Percentiles rank a stretch among this genome's conserved stretches.
Evolutionary conservation across 1,140 invertebrate species (phyloP).

Genomic region (Zelostemma sp.): DNA sequence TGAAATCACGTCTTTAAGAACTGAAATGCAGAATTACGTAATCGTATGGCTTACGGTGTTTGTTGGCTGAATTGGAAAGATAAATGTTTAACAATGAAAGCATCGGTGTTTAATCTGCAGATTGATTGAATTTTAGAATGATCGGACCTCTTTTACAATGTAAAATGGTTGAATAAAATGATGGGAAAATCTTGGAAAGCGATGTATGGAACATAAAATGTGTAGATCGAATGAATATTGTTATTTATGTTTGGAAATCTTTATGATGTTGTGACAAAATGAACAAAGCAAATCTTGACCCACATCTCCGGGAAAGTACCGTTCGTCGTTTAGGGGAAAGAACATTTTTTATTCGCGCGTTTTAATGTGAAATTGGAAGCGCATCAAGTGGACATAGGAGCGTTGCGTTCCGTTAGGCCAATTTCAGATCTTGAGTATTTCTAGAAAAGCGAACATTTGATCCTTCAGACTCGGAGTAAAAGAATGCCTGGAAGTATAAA

Average conservation of each 20-base stretch:
- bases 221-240: too few relatives aligned
- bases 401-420: slow-evolving; percentile 36
- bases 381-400: slow-evolving; percentile 23
- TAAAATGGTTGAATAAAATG: too few relatives aligned
- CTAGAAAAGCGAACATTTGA: slow-evolving; percentile 29
- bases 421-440: slow-evolving; percentile 39
- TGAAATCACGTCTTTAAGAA: too few relatives aligned
- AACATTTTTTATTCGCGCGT: slow-evolving; percentile 14
- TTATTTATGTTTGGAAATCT: neutral
- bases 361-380: slow-evolving; percentile 15
- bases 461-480: slow-evolving; percentile 5
- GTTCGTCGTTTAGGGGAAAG: slow-evolving; percentile 1
- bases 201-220: too few relatives aligned
- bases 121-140: too few relatives aligned
- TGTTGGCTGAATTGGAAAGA: too few relatives aligned
- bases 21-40: too few relatives aligned
- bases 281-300: slow-evolving; percentile 16
- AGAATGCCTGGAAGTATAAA: neutral
- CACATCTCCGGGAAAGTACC: slow-evolving; percentile 15
- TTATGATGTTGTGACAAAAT: slow-evolving; percentile 32
- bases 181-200: too few relatives aligned
- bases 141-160: too few relatives aligned
- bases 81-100: too few relatives aligned
- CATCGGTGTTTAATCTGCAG: too few relatives aligned
- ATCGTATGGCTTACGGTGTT: too few relatives aligned